Conservation (phyloP, 2,797 vertebrate genomes). For the Gadopsis marmoratus region DNA sequence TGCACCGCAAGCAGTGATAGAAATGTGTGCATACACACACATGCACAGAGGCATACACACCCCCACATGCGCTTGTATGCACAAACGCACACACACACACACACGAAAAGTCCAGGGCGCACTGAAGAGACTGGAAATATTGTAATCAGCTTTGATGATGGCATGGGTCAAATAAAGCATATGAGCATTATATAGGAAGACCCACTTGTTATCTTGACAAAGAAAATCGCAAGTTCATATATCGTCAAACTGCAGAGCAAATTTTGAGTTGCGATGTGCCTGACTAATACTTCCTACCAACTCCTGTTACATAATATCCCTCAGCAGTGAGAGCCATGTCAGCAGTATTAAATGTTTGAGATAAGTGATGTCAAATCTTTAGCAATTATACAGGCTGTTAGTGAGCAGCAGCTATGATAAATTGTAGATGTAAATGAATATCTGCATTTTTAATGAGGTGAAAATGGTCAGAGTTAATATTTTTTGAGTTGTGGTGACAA, state of each 20-base stretch:
- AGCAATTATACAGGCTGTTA: not conserved
- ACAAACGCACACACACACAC: slow-evolving; percentile 1
- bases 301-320: not conserved
- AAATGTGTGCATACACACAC: slow-evolving; percentile 4
- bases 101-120: slow-evolving; percentile 8
- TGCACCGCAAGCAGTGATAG: not conserved
- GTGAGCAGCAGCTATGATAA: slow-evolving; percentile 2
- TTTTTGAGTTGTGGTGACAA: slow-evolving; percentile 30
- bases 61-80: not conserved
- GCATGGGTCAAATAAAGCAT: slow-evolving; percentile 40
- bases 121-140: slow-evolving; percentile 34
- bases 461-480: slow-evolving; percentile 25
- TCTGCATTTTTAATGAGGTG: slow-evolving; percentile 32
- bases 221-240: slow-evolving; percentile 14
- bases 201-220: not conserved
- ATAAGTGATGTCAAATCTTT: not conserved
- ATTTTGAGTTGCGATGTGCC: not conserved
- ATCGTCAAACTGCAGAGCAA: not conserved
- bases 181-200: slow-evolving; percentile 18
- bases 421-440: slow-evolving; percentile 20
- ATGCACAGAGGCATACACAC: not conserved
- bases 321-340: not conserved
- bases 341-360: slow-evolving; percentile 12
- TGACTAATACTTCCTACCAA: not conserved
- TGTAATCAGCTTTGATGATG: slow-evolving; percentile 46